Evolutionary conservation across 2,888 invertebrate species (phyloP), one percentile per base, ranked within the genome.

Genomic region (Nineta flava): DNA sequence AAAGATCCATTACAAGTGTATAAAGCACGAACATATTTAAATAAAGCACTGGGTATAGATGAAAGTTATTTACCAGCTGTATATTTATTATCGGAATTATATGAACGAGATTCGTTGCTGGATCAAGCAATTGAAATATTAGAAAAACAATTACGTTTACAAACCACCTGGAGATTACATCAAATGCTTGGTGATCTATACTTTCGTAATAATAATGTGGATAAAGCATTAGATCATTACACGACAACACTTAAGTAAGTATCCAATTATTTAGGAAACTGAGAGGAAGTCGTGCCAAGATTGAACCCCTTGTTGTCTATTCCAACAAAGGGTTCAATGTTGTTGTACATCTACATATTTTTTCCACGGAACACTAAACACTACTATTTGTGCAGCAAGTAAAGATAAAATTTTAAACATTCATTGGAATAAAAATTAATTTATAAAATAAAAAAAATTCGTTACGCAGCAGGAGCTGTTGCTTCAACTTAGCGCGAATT

Each of bases 21-120:
- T 4, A 77, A 79, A 63, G 83, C 84, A 0, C 80, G 81, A 59
- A 75, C 76, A 47, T 74, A 82, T 38, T 66, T 87, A 45, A 82
- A 85, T 61, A 81, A 80, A 60, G 85, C 87, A 0, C 67, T 87
- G 45, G 72, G 75, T 51, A 73, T 80, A 53, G 86, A 87, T 60
- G 79, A 80, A 49, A 71, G 70, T n/a, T 80, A 82, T 63, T 66
- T 81, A 17, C 81, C 83, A 1, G 85, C 86, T 1, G 79, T 87
- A 2, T 80, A 78, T 55, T 69, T 82, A 35, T 67, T 88, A 58
- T 81, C 79, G 4, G 81, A 84, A 58, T 76, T 85, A 52, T 74
- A 79, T 45, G 78, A 79, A 56, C 74, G 75, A 56, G 80, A 81
- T 57, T 76, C 77, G 55, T 73, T 76, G 35, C 70, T 75, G 51